Evolutionary conservation across 2,888 invertebrate genomes (phyloP).

Genomic region (Polydrusus tereticollis): DNA sequence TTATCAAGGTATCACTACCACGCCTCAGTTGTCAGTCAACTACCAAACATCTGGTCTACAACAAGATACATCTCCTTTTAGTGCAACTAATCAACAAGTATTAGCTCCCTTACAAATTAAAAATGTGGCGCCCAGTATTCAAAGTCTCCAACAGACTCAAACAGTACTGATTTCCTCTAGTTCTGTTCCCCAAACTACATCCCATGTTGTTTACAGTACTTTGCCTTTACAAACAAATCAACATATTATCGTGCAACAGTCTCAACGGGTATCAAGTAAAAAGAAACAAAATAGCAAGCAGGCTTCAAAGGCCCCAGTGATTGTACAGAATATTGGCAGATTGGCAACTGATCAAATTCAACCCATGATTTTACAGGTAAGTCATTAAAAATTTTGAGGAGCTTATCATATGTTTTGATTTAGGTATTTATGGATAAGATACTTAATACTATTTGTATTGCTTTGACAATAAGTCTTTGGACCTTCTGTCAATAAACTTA

Average conservation of each 20-base stretch:
- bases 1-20: constrained; percentile 39
- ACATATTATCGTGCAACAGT: constrained; percentile 55
- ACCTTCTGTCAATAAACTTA: too few species aligned
- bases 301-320: constrained; percentile 55
- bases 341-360: constrained; percentile 63
- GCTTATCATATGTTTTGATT: constrained; percentile 35
- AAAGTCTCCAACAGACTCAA: constrained; percentile 9
- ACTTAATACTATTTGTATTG: too few species aligned
- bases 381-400: background rate
- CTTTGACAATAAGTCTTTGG: too few species aligned
- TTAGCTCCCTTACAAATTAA: constrained; percentile 51
- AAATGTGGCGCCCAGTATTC: constrained; percentile 51
- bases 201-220: constrained; percentile 62
- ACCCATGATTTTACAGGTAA: constrained; percentile 76
- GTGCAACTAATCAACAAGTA: constrained; percentile 49
- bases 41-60: constrained; percentile 44
- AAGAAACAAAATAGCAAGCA: constrained; percentile 29
- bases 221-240: constrained; percentile 56
- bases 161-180: constrained; percentile 60
- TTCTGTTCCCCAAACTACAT: constrained; percentile 56
- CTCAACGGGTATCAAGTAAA: constrained; percentile 15
- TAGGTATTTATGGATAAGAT: background rate
- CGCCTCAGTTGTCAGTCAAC: constrained; percentile 58
- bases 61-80: constrained; percentile 41
- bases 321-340: constrained; percentile 64